phyloP scores from a whole-genome alignment of 1,140 invertebrate species.

The Trichogramma pretiosum region DNA sequence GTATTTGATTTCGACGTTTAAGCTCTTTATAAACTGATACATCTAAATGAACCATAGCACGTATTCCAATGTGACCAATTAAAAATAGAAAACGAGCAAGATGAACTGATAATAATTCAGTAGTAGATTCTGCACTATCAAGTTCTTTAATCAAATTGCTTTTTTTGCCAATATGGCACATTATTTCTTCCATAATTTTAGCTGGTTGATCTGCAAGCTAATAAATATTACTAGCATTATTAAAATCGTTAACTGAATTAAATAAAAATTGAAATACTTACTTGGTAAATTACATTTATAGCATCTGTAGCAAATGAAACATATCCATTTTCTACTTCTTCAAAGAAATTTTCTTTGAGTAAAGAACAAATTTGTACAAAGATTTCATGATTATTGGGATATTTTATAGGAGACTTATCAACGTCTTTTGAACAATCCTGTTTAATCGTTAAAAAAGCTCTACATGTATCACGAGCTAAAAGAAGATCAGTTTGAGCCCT shows the following conservation, averaged over 20 bases:
- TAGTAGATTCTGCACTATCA: not conserved
- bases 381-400: conserved; percentile 48
- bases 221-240: not conserved
- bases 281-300: conserved; percentile 54
- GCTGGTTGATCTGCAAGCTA: conserved; percentile 40
- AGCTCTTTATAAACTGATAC: conserved; percentile 65
- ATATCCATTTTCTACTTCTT: conserved; percentile 44
- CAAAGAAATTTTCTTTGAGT: conserved; percentile 42
- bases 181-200: conserved; percentile 29
- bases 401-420: conserved; percentile 29
- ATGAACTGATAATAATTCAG: conserved; percentile 25
- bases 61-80: conserved; percentile 63
- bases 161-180: conserved; percentile 22
- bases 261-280: conserved; percentile 28
- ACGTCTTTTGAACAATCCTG: conserved; percentile 24
- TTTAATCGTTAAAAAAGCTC: conserved; percentile 48
- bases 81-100: conserved; percentile 59
- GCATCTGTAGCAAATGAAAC: conserved; percentile 52
- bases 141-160: conserved; percentile 15
- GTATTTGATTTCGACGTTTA: conserved; percentile 48
- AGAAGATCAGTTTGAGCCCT: conserved; percentile 46
- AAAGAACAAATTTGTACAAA: conserved; percentile 44
- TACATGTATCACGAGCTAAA: conserved; percentile 52
- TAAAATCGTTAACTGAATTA: not conserved
- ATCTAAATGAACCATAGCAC: conserved; percentile 72